Percentiles rank a stretch among this genome's conserved stretches.
phyloP scores from a whole-genome alignment of 2,888 invertebrate species.

The Neuroscelio doddi region DNA sequence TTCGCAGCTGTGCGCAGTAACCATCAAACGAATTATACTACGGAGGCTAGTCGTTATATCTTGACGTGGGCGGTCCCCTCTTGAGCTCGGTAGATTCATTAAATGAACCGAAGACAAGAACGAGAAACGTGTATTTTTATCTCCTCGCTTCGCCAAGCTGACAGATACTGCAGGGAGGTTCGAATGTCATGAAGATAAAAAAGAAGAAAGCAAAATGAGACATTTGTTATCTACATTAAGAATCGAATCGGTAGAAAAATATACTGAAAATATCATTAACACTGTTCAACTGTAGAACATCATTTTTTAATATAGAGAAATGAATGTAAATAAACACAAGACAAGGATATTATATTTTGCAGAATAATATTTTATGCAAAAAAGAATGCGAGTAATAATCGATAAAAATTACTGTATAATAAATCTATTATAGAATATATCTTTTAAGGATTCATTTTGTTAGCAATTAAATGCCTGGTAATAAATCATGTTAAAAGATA shows the following conservation, averaged over 20 bases:
- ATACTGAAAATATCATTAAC: slow-evolving; percentile 29
- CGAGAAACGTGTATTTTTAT: slow-evolving; percentile 65
- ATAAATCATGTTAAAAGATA: no score
- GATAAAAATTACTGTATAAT: no score
- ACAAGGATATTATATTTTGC: not conserved
- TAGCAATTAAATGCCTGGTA: no score
- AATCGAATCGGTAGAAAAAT: slow-evolving; percentile 38
- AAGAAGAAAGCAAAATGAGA: slow-evolving; percentile 41
- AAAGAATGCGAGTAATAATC: no score
- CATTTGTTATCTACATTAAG: slow-evolving; percentile 42
- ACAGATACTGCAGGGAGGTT: slow-evolving; percentile 45
- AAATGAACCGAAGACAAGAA: slow-evolving; percentile 54
- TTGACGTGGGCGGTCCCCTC: slow-evolving; percentile 62
- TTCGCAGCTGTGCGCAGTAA: slow-evolving; percentile 34
- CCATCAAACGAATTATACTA: slow-evolving; percentile 12
- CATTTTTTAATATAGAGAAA: slow-evolving; percentile 8
- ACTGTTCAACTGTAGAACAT: slow-evolving; percentile 17
- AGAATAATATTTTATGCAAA: no score
- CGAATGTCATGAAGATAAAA: slow-evolving; percentile 36
- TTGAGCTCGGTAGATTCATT: slow-evolving; percentile 55
- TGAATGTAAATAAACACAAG: not conserved
- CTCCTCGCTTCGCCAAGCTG: slow-evolving; percentile 45
- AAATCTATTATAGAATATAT: no score
- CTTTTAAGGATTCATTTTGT: no score
- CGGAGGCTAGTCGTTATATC: slow-evolving; percentile 44